Percentiles rank a stretch among this genome's conserved stretches.
These are phyloP conservation scores for Lampropteryx suffumata DNA, from an alignment of 2,888 invertebrate genomes.

Conservation along the genomic window DNA sequence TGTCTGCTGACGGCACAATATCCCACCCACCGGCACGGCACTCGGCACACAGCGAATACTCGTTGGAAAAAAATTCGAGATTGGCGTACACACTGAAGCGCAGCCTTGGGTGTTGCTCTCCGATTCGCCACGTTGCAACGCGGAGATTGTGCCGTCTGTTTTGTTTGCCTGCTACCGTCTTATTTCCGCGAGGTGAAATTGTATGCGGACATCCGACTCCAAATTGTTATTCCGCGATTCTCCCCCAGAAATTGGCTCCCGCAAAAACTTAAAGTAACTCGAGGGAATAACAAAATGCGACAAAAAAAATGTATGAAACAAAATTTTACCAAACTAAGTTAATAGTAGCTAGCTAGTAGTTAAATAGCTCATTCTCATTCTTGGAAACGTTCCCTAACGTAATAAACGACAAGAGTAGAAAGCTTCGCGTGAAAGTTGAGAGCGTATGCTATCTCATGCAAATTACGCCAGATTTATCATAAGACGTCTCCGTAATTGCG, in stretches of 20 bases:
- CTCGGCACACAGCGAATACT: constrained; percentile 43
- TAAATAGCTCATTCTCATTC: constrained; percentile 81
- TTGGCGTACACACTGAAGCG: constrained; percentile 62
- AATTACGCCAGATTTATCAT: constrained; percentile 83
- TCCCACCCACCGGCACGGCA: constrained; percentile 53
- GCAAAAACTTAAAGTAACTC: constrained; percentile 40
- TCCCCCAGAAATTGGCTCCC: constrained; percentile 48
- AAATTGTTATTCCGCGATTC: constrained; percentile 66
- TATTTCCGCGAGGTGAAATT: constrained; percentile 73
- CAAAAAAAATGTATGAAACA: constrained; percentile 43
- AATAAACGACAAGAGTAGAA: constrained; percentile 80
- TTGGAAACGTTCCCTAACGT: constrained; percentile 78
- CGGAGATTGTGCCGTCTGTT: constrained; percentile 77
- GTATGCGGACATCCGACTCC: constrained; percentile 62
- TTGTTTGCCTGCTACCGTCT: constrained; percentile 77
- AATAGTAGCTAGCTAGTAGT: constrained; percentile 72
- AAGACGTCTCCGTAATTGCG: constrained; percentile 82
- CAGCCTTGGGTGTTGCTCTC: constrained; percentile 69
- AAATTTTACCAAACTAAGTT: constrained; percentile 59
- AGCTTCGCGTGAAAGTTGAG: constrained; percentile 81
- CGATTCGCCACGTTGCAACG: constrained; percentile 76
- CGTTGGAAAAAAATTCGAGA: constrained; percentile 71
- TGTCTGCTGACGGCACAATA: constrained; percentile 73
- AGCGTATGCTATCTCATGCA: constrained; percentile 83
- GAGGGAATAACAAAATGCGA: constrained; percentile 38